Conservation (phyloP, 2,113 vertebrate genomes). For the Ameiurus melas region DNA sequence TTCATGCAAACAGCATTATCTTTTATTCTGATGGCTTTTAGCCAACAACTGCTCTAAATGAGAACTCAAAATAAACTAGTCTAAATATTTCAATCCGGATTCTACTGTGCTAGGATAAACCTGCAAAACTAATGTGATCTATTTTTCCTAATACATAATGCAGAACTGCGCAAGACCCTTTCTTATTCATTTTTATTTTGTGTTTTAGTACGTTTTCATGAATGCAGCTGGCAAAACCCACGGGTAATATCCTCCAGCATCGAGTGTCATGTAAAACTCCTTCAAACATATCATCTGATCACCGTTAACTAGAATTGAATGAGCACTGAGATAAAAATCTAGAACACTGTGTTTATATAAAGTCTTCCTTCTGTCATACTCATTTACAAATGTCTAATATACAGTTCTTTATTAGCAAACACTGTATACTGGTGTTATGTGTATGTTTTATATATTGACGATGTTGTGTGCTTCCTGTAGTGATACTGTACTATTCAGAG, state of each 20-base stretch:
- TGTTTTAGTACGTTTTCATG: not conserved
- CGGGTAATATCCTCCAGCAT: not conserved
- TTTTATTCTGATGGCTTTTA: not conserved
- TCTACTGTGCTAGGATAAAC: not conserved
- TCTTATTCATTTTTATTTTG: not conserved
- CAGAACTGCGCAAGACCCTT: not conserved
- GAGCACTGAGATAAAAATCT: not conserved
- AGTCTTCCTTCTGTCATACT: not conserved
- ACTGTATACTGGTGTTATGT: not conserved
- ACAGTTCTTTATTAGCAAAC: not conserved
- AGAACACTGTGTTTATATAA: slow-evolving; percentile 3
- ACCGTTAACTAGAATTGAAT: not conserved
- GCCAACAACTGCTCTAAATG: too few relatives aligned
- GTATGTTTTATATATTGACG: slow-evolving; percentile 10
- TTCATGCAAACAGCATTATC: not conserved
- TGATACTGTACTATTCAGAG: slow-evolving; percentile 2
- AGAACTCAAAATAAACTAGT: not conserved
- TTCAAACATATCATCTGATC: not conserved
- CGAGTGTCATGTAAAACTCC: not conserved
- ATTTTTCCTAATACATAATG: not conserved
- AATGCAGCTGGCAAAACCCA: not conserved
- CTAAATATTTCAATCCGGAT: not conserved
- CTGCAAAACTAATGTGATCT: not conserved
- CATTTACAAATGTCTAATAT: not conserved
- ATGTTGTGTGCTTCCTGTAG: not conserved